A percentile compares a stretch with the other conserved stretches of the same genome.
Conservation (phyloP, 2,888 invertebrate species). For the Villa cingulata region DNA sequence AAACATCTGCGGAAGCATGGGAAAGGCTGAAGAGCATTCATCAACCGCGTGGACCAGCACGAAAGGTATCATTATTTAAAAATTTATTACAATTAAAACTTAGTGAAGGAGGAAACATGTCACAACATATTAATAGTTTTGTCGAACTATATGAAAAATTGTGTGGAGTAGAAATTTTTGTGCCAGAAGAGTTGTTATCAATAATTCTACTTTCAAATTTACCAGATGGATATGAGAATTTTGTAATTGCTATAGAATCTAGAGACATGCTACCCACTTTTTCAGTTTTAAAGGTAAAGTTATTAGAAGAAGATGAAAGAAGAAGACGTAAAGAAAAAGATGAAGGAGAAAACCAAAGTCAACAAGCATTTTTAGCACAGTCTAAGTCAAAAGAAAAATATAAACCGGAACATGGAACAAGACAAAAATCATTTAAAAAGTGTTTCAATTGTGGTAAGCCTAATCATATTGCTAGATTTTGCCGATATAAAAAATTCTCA, state of each 20-base stretch:
- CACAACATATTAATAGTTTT: neutral
- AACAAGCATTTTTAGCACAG: too few relatives aligned
- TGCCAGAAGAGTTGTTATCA: neutral
- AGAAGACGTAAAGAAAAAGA: too few relatives aligned
- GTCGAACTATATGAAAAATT: conserved; percentile 1
- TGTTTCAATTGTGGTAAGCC: too few relatives aligned
- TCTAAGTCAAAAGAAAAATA: too few relatives aligned
- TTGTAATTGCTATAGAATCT: conserved; percentile 4
- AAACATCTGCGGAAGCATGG: conserved; percentile 5
- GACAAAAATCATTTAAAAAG: too few relatives aligned
- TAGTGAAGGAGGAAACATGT: neutral
- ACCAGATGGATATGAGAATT: conserved; percentile 5
- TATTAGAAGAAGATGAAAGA: conserved; percentile 6
- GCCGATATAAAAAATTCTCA: too few relatives aligned
- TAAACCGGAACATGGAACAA: too few relatives aligned
- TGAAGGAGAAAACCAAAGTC: too few relatives aligned
- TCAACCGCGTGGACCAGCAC: conserved; percentile 1
- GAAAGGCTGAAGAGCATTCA: conserved; percentile 3
- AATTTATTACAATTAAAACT: conserved; percentile 5
- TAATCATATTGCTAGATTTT: too few relatives aligned
- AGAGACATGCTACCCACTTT: conserved; percentile 2
- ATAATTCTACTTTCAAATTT: conserved; percentile 2
- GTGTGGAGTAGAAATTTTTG: neutral
- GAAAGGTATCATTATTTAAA: conserved; percentile 6
- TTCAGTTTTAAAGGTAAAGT: conserved; percentile 3